Base-by-base conservation (phyloP, 2,888 invertebrate species). In the Julus scandinavius region DNA sequence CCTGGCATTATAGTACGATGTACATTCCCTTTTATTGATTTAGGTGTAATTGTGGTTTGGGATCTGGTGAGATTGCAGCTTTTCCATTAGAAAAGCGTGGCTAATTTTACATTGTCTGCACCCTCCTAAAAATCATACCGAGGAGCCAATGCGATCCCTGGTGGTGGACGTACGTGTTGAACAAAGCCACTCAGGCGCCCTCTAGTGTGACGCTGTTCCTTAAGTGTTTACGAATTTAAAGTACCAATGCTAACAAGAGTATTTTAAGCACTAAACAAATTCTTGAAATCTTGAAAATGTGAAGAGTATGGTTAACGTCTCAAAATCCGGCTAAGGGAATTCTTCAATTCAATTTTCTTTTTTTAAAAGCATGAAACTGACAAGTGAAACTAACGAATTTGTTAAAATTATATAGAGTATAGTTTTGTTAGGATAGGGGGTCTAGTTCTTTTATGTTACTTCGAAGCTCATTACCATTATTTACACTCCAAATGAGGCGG, bases 41-140 rank as follows among this genome's bases (percentile, higher is more conserved):
- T 63, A 63, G 17, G 63, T 17, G 63, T 63, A 63, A 63, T 63
- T 63, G 63, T 17, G 63, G 63, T 63, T 45, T 63, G 63, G 63
- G 63, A 63, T 63, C 63, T 63, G 63, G 63, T n/a, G 63, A 63
- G 63, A 63, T 63, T 63, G 63, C 63, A 63, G 63, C 63, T 63
- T 63, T 63, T 17, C 63, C 63, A 63, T 63, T 63, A 63, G n/a
- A 20, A 63, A 63, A 63, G 63, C 63, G 20, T 7, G 63, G n/a
- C 63, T 63, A 63, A 63, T 63, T 63, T 63, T n/a, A 63, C 63
- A n/a, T 4, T n/a, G 63, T 2, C 63, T 17, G n/a, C 63, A 63
- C 63, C 17, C 17, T 6, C n/a, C 29, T 29, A 29, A 29, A 29
- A 29, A 29, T 29, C 29, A 29, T 29, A 29, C 29, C 29, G 29